Base-by-base conservation (phyloP, 1,140 invertebrate species). In the Saccostrea echinata region DNA sequence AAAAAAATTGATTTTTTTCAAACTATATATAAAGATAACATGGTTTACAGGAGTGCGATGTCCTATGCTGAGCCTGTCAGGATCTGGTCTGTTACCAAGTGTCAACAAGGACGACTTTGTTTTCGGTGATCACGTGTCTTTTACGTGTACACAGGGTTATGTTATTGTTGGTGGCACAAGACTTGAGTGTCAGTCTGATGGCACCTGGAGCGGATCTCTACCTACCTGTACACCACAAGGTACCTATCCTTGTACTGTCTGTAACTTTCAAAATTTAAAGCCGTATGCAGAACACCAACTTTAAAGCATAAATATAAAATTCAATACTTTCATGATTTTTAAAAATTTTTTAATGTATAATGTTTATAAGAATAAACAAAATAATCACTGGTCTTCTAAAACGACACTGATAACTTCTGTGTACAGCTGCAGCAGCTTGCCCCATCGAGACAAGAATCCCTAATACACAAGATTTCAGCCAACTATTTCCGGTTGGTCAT, bases 401-500 rank as follows among this genome's bases (percentile, higher is more conserved):
- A 43, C 43, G 43, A 43, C 9, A 80, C 43, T 21, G 12, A 30
- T 89, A 71, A 84, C 86, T 82, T 84, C 88, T 81, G 81, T 83
- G 9, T 27, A 13, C 24, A 80, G 71, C 27, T 6, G 71, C 24
- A 80, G 18, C 24, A 83, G 18, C 24, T 53, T 83, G 81, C 21
- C 83, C 80, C 4, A 24, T 13, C 21, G 68, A 68, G 12, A 83
- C 68, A 0, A 61, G 86, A 35, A 30, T 90, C 16, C 53, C 61
- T 13, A 87, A 92, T 61, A 51, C 90, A 18, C 13, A 51, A 6
- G 30, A 71, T 13, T 84, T 92, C 16, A 84, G 64, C 16, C 61
- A 27, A 8, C 85, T 55, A 13, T 84, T 88, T 30, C 43, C 88
- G 12, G 53, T 91, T 30, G 93, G 94, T 13, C 92, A 93, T 64